Evolutionary conservation across 2,113 vertebrate species (phyloP).

Genomic region (Amia ocellicauda): DNA sequence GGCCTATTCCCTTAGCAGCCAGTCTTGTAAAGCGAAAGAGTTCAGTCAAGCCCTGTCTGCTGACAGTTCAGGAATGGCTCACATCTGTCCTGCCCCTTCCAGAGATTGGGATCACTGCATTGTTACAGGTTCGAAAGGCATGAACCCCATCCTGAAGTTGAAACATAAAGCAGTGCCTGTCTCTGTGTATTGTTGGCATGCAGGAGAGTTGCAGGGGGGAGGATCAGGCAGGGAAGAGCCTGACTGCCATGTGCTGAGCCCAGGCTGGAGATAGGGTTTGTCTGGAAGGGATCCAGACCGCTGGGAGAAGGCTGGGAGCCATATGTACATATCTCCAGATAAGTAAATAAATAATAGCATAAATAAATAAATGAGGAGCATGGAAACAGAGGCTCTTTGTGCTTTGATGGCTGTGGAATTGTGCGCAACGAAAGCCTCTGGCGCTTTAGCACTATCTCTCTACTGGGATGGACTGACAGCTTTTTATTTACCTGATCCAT

Average conservation of each 20-base stretch:
- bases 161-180: neutral
- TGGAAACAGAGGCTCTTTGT: conserved; percentile 31
- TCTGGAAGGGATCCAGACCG: conserved; percentile 11
- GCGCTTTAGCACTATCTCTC: conserved; percentile 46
- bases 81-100: neutral
- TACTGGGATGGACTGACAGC: conserved; percentile 47
- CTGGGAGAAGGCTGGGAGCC: conserved; percentile 6
- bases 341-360: conserved; percentile 36
- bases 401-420: conserved; percentile 35
- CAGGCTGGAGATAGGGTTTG: conserved; percentile 34
- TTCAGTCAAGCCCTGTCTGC: neutral
- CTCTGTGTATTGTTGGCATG: conserved; percentile 22
- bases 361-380: conserved; percentile 37
- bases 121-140: neutral
- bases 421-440: conserved; percentile 43
- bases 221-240: neutral
- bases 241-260: conserved; percentile 1
- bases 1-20: too few species aligned
- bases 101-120: neutral
- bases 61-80: neutral
- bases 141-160: neutral
- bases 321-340: conserved; percentile 2
- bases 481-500: conserved; percentile 54
- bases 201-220: neutral
- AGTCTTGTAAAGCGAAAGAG: too few species aligned